These are phyloP conservation scores for Drosophila tanythrix DNA, from an alignment of 2,888 invertebrate genomes.

Conservation along the genomic window DNA sequence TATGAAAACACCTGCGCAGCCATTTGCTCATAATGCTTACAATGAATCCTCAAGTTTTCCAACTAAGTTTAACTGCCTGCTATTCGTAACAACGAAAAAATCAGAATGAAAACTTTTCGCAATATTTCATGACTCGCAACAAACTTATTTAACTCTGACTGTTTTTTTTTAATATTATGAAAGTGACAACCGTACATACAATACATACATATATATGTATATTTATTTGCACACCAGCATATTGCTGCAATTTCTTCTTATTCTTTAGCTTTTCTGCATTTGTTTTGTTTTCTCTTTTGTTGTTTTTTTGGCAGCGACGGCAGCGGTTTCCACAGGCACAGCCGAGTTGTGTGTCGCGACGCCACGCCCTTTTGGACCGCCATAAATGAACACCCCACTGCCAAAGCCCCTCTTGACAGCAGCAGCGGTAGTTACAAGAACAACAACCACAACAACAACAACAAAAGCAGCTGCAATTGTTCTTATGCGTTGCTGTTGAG, in stretches of 20 bases:
- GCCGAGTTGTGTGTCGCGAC: slow-evolving; percentile 17
- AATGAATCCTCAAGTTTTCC: slow-evolving; percentile 16
- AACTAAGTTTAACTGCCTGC: slow-evolving; percentile 2
- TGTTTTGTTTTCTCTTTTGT: background rate
- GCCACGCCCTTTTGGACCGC: slow-evolving; percentile 72
- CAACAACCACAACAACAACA: slow-evolving; percentile 1
- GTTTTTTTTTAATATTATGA: slow-evolving; percentile 3
- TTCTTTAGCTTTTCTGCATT: slow-evolving; percentile 15
- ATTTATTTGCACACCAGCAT: slow-evolving; percentile 34
- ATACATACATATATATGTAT: background rate
- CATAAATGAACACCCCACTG: slow-evolving; percentile 66
- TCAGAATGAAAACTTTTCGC: background rate
- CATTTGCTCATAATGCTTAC: slow-evolving; percentile 4
- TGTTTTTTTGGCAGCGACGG: slow-evolving; percentile 37
- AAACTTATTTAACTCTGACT: background rate
- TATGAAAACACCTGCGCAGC: slow-evolving; percentile 41
- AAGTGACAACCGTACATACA: background rate
- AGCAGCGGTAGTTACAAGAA: background rate
- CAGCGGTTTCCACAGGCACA: slow-evolving; percentile 31
- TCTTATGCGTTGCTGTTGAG: slow-evolving; percentile 16
- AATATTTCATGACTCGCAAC: slow-evolving; percentile 22
- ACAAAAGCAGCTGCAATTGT: background rate
- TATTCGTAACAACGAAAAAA: background rate
- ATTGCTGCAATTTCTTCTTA: slow-evolving; percentile 25
- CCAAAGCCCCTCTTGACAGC: slow-evolving; percentile 33